Evolutionary conservation across 2,888 invertebrate species (phyloP).

Genomic region (Dexiosoma caninum): DNA sequence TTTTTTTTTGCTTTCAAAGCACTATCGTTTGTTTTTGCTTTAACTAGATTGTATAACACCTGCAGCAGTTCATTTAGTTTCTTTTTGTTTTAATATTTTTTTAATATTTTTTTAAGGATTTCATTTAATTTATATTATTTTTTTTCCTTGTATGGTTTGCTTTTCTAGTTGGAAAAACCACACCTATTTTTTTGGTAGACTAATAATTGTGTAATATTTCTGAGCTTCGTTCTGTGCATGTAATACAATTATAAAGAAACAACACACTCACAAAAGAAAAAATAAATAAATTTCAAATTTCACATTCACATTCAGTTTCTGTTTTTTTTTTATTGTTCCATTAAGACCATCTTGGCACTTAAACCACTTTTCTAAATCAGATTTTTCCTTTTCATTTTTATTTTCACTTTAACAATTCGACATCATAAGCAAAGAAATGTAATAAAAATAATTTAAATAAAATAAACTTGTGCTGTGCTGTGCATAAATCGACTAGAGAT

Average conservation of each 20-base stretch:
- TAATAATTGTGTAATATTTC: conserved; percentile 59
- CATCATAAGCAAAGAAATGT: conserved; percentile 1
- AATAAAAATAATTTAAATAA: conserved; percentile 30
- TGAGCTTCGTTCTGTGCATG: conserved; percentile 32
- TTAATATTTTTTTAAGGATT: conserved; percentile 22
- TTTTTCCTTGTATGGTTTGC: neutral
- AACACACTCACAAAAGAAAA: conserved; percentile 5
- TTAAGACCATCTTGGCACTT: conserved; percentile 47
- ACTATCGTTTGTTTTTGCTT: neutral
- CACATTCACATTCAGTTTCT: too few species aligned
- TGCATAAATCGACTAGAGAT: conserved; percentile 30
- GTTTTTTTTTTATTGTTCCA: neutral
- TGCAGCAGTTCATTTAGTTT: conserved; percentile 45
- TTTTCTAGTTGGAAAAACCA: conserved; percentile 50
- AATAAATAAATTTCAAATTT: neutral
- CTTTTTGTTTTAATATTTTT: neutral
- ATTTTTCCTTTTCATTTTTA: neutral
- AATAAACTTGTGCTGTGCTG: conserved; percentile 35
- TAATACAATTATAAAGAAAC: conserved; percentile 45
- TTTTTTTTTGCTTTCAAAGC: neutral
- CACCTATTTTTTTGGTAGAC: conserved; percentile 54
- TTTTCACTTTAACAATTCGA: conserved; percentile 22
- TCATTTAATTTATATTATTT: conserved; percentile 17
- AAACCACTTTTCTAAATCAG: conserved; percentile 50
- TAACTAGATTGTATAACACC: conserved; percentile 10